phyloP scores from a whole-genome alignment of 2,797 vertebrate species.

The Chrysolophus pictus region DNA sequence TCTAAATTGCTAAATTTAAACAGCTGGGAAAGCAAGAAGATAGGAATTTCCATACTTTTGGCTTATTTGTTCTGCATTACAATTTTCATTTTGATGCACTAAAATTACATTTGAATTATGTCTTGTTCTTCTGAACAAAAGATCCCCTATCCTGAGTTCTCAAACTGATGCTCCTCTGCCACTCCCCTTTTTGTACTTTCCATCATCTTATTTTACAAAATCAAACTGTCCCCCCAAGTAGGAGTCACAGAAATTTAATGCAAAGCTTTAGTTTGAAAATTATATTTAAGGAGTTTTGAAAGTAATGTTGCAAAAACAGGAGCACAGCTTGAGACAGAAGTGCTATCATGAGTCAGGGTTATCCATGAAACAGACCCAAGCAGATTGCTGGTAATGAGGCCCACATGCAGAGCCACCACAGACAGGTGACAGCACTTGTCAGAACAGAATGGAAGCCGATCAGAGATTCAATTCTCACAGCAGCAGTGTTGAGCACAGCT shows the following conservation, averaged over 20 bases:
- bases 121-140: background rate
- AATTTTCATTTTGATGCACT: background rate
- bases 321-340: background rate
- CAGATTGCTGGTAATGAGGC: background rate
- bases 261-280: background rate
- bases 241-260: background rate
- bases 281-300: background rate
- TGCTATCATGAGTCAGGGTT: background rate
- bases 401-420: accelerated
- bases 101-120: background rate
- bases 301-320: background rate
- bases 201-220: background rate
- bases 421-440: accelerated
- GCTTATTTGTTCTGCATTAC: background rate
- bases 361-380: background rate
- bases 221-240: background rate
- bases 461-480: background rate
- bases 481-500: background rate
- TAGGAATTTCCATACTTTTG: background rate
- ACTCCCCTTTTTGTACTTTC: background rate
- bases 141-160: background rate
- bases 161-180: background rate
- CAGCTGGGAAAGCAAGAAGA: background rate
- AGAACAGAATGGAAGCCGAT: accelerated
- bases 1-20: background rate